Evolutionary conservation across 2,888 invertebrate species (phyloP), one percentile per base, ranked within the genome.

Genomic region (Eretmocerus hayati): DNA sequence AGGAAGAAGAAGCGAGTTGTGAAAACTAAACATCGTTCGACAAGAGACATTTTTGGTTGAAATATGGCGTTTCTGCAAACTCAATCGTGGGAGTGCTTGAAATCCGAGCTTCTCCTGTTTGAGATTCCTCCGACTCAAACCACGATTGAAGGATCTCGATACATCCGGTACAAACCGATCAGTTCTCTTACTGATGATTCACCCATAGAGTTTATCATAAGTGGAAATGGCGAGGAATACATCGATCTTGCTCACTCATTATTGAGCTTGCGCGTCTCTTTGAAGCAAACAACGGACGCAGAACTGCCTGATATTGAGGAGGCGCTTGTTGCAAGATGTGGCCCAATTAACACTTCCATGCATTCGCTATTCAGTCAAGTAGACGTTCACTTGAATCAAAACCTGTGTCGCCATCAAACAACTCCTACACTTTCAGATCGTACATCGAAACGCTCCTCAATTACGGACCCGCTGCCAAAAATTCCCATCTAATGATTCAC

Each of bases 351-450:
- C 49, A 59, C 59, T 43, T 51, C 54, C 42, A 13, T 57, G 22
- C 59, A 57, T 36, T 49, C 57, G 3, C 20, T 60, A 2, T 60
- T 59, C 39, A 58, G 51, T 40, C 58, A 62, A 48, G 54, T 59
- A 2, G 57, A 60, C 42, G 49, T 61, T 21, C 56, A 52, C 44
- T 48, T 61, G 8, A 62, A 62, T 44, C 57, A 59, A 44, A 60
- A 61, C 53, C 41, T 58, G 52, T 62, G 8, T 59, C 58, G 0
- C 54, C 59, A 2, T 45, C 56, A 15, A 59, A 56, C 33, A 58
- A 58, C 37, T 53, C 56, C 9, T 62, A 59, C 19, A 43, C 58
- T 0, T 62, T 61, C 46, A 31, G 61, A 9, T 53, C 60, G 0
- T 61, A 60, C 42, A 57, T 62, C 22, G 57, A 59, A 52, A 57